These are phyloP conservation scores for Progne subis DNA, from an alignment of 2,113 vertebrate species.

Conservation along the genomic window DNA sequence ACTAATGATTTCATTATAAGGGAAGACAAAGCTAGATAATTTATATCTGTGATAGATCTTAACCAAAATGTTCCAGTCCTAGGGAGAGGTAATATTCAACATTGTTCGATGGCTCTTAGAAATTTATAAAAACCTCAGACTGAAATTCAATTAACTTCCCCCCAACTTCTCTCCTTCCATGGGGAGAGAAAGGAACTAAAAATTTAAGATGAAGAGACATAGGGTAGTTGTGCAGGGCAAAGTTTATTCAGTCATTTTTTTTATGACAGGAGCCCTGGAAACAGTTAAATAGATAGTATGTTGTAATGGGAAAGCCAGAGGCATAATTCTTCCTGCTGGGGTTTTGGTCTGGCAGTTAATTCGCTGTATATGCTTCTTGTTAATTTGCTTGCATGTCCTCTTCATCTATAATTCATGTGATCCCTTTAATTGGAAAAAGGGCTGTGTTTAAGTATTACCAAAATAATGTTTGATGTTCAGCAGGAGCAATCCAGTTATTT, in stretches of 20 bases:
- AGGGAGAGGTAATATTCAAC: background rate
- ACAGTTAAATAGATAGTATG: background rate
- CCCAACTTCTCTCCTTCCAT: background rate
- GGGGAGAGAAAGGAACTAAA: background rate
- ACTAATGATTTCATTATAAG: background rate
- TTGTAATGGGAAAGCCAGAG: background rate
- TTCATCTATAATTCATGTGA: background rate
- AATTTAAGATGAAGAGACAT: background rate
- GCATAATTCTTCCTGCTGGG: background rate
- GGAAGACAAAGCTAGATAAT: background rate
- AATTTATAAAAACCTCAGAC: background rate
- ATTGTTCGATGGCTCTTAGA: background rate
- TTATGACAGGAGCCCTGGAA: background rate
- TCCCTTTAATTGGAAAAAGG: background rate
- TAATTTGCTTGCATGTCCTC: background rate
- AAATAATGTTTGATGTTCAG: background rate
- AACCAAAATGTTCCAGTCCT: background rate
- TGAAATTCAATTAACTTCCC: background rate
- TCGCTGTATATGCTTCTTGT: background rate
- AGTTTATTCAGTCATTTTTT: background rate
- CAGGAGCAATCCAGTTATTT: background rate
- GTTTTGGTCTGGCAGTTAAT: slow-evolving; percentile 1
- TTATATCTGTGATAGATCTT: background rate
- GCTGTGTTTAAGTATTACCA: background rate
- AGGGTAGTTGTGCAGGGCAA: background rate